These are phyloP conservation scores for Lineus longissimus DNA, from an alignment of 1,140 invertebrate species.

Conservation along the genomic window DNA sequence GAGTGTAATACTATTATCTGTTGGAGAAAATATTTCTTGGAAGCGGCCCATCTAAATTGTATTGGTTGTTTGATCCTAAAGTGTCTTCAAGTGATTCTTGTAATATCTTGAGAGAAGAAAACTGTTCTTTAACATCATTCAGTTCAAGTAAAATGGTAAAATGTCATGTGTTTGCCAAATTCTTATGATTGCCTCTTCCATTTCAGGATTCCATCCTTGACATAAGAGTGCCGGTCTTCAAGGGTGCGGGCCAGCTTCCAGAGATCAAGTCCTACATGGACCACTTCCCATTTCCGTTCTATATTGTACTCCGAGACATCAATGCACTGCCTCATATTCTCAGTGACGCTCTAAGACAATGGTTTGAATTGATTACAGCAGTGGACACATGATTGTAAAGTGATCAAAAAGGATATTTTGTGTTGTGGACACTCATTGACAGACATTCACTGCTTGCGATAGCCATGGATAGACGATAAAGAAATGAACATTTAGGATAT, in stretches of 20 bases:
- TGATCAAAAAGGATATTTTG: too few species aligned
- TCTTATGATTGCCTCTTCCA: slow-evolving; percentile 15
- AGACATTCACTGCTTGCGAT: too few species aligned
- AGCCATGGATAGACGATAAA: too few species aligned
- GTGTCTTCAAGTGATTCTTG: neutral
- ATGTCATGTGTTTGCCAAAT: too few species aligned
- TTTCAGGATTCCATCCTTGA: slow-evolving; percentile 81
- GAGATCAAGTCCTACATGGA: slow-evolving; percentile 80
- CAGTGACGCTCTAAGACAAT: slow-evolving; percentile 93
- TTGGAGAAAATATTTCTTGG: too few species aligned
- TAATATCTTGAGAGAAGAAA: too few species aligned
- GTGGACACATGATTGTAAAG: slow-evolving; percentile 18
- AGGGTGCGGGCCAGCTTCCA: slow-evolving; percentile 56
- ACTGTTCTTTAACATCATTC: too few species aligned
- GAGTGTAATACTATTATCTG: neutral
- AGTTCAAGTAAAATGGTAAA: too few species aligned
- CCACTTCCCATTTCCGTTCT: slow-evolving; percentile 97
- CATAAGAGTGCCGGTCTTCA: slow-evolving; percentile 73
- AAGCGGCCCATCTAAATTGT: too few species aligned
- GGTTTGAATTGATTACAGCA: slow-evolving; percentile 90
- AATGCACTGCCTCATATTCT: slow-evolving; percentile 80
- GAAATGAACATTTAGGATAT: too few species aligned
- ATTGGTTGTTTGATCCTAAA: neutral
- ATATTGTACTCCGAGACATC: slow-evolving; percentile 87
- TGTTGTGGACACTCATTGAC: too few species aligned